Conservation (phyloP, 2,113 vertebrate genomes). For the Ursus arctos region DNA sequence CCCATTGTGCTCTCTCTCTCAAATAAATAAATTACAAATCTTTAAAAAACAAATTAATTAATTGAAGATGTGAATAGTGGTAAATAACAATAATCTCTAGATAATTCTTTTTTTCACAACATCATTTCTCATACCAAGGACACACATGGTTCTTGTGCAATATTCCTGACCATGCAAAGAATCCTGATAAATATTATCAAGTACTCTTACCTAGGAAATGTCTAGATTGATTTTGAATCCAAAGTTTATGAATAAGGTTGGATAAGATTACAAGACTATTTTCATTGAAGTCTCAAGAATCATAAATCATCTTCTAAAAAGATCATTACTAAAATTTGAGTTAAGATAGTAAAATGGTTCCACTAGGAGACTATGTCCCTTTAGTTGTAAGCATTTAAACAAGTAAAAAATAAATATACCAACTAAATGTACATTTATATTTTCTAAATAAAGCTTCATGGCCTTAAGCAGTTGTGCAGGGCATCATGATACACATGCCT, state of each 20-base stretch:
- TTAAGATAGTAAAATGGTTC: constrained; percentile 46
- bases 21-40: no score
- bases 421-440: constrained; percentile 47
- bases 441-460: constrained; percentile 64
- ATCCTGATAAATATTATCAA: constrained; percentile 22
- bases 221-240: constrained; percentile 32
- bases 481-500: neutral
- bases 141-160: neutral
- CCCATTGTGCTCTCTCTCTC: neutral
- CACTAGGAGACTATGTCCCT: neutral
- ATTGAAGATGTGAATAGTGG: neutral
- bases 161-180: neutral
- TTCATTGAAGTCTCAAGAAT: neutral
- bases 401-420: constrained; percentile 52
- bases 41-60: neutral
- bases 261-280: constrained; percentile 7
- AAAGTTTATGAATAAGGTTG: neutral
- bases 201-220: neutral
- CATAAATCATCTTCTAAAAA: neutral
- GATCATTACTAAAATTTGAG: constrained; percentile 29
- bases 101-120: neutral
- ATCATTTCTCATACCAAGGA: neutral
- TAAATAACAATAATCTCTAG: neutral
- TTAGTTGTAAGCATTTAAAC: constrained; percentile 52
- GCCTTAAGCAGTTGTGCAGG: constrained; percentile 63